Evolutionary conservation across 2,888 invertebrate species (phyloP), one percentile per base, ranked within the genome.

Genomic region (Phortica magna): DNA sequence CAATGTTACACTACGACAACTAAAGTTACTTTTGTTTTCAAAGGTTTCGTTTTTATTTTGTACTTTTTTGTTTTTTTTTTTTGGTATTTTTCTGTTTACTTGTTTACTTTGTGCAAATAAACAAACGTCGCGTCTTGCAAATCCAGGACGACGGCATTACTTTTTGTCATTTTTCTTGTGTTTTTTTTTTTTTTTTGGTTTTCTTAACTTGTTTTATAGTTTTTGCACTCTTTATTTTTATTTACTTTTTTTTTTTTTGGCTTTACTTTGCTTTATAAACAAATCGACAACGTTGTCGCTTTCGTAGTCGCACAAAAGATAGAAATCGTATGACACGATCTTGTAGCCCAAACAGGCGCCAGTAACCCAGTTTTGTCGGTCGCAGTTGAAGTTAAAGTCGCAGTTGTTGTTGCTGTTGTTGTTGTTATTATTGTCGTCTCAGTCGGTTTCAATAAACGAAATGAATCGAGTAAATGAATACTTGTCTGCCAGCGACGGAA

Each of bases 311-410:
- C 80, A 81, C 81, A 85, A 76, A 43, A 86, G 85, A 87, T 87
- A 88, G 88, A 86, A 86, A 86, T 86, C 86, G 84, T 83, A 87
- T 88, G 86, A 88, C 86, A 87, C 86, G 88, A 87, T 87, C 88
- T 87, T 87, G 87, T 87, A 87, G 87, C 84, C 86, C 84, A 88
- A 88, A 88, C 86, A 88, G 86, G 86, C 86, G 86, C 86, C 86
- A 87, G 86, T 87, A 87, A 87, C 86, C 86, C 88, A 87, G 87
- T 87, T 87, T 87, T 85, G 83, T 83, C 82, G 88, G 48, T 85
- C 78, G 76, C 74, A 70, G 75, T 76, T 85, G 88, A 88, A 87
- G 55, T 75, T 64, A 14, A 48, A 31, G 43, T 41, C 19, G 64
- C n/a, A 22, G 73, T 75, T 43, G 79, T 83, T 80, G 79, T 75